Evolutionary conservation across 2,797 vertebrate species (phyloP).

Genomic region (Peromyscus melanophrys): DNA sequence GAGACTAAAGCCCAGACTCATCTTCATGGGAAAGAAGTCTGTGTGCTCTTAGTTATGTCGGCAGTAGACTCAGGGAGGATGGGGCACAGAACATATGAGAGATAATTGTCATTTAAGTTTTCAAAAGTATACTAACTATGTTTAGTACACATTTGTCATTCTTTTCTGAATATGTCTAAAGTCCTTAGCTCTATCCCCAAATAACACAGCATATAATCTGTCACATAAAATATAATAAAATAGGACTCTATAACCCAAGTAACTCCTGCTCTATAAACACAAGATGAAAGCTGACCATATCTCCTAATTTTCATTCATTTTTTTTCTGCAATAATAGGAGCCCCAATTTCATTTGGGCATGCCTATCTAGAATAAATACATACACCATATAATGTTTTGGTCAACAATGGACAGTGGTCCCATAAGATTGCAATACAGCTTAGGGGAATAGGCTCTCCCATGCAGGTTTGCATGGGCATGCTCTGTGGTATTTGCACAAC

Average conservation of each 20-base stretch:
- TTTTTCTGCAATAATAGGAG: background rate
- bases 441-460: background rate
- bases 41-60: background rate
- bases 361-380: background rate
- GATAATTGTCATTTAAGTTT: background rate
- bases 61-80: background rate
- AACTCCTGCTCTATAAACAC: conserved; percentile 24
- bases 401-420: background rate
- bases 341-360: background rate
- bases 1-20: background rate
- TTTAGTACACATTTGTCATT: background rate
- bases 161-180: conserved; percentile 24
- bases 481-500: background rate
- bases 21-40: background rate
- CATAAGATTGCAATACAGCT: background rate
- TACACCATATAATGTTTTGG: background rate
- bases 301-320: background rate
- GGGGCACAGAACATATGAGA: background rate
- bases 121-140: background rate
- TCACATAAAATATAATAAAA: conserved; percentile 5
- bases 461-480: background rate
- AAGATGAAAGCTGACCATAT: background rate
- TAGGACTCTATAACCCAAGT: conserved; percentile 4
- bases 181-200: background rate
- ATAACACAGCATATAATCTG: background rate